Conservation (phyloP, 2,113 vertebrate genomes). For the Prinia subflava region DNA sequence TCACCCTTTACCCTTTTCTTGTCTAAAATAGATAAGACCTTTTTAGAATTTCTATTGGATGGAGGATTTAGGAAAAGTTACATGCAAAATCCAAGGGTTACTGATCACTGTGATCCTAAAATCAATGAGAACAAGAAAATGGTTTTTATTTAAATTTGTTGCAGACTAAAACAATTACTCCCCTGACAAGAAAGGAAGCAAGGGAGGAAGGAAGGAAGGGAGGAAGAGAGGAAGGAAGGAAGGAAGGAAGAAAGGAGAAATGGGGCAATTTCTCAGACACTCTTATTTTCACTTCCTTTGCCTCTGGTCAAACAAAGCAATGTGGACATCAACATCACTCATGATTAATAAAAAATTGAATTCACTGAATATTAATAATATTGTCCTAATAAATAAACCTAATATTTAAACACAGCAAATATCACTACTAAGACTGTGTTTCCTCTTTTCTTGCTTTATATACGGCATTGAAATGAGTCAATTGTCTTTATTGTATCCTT, state of each 20-base stretch:
- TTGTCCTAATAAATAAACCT: background rate
- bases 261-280: background rate
- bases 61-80: background rate
- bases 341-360: background rate
- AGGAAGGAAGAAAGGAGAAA: accelerated
- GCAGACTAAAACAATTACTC: background rate
- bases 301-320: background rate
- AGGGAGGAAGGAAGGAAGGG: background rate
- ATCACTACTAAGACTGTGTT: background rate
- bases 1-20: background rate
- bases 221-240: too few species aligned
- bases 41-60: background rate
- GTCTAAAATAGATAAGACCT: background rate
- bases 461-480: background rate
- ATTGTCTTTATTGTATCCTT: background rate
- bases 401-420: background rate
- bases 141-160: background rate
- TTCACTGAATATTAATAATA: background rate
- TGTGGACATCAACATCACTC: background rate
- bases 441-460: background rate
- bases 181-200: accelerated
- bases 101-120: background rate
- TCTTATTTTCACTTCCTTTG: background rate
- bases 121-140: background rate
- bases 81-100: background rate